Conservation (phyloP, 2,797 vertebrate species). For the Siniperca obscura region DNA sequence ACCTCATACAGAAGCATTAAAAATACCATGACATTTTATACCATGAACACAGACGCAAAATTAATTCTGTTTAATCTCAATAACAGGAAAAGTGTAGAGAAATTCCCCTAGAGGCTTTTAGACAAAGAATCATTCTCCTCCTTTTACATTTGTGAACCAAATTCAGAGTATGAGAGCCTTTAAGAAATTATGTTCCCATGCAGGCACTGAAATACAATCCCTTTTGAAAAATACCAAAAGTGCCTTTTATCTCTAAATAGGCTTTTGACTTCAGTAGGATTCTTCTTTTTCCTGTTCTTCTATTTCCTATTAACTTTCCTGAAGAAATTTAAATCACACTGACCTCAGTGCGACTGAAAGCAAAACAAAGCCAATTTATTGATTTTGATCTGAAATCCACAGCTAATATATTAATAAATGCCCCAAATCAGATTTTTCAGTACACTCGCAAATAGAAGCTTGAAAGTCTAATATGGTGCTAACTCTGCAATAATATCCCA, state of each 20-base stretch:
- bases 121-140: constrained; percentile 35
- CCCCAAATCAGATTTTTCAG: not conserved
- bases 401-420: constrained; percentile 24
- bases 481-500: not conserved
- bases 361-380: constrained; percentile 34
- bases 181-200: constrained; percentile 58
- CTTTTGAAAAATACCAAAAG: constrained; percentile 60
- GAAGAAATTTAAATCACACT: constrained; percentile 48
- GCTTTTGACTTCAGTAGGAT: constrained; percentile 61
- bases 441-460: constrained; percentile 1
- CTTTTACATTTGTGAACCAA: constrained; percentile 47
- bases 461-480: not conserved
- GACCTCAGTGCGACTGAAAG: constrained; percentile 37
- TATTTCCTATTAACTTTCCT: constrained; percentile 37
- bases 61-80: constrained; percentile 35
- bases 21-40: not conserved
- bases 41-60: not conserved
- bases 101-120: constrained; percentile 27
- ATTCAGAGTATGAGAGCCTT: constrained; percentile 52
- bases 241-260: constrained; percentile 65
- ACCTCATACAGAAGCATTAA: constrained; percentile 2
- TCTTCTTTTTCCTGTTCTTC: constrained; percentile 32
- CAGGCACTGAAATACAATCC: constrained; percentile 53
- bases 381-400: constrained; percentile 43
- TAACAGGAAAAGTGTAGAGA: constrained; percentile 18